Evolutionary conservation across 2,113 vertebrate species (phyloP).

Genomic region (Peromyscus leucopus): DNA sequence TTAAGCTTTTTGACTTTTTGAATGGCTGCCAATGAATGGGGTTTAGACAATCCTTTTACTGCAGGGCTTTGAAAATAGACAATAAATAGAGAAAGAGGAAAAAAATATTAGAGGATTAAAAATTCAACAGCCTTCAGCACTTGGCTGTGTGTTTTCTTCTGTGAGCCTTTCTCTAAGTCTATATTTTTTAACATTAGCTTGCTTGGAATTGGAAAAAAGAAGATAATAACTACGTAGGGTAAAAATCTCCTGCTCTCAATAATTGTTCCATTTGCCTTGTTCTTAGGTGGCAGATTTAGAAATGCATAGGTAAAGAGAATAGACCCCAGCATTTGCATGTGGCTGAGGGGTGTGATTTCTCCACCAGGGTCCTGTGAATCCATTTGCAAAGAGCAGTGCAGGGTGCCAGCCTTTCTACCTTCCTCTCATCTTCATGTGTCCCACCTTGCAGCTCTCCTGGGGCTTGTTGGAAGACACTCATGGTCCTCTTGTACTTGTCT

Average conservation of each 20-base stretch:
- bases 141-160: constrained; percentile 33
- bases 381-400: not conserved
- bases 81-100: constrained; percentile 48
- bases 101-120: constrained; percentile 63
- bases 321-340: rapidly evolving
- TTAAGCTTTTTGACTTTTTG: constrained; percentile 41
- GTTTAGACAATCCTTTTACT: constrained; percentile 56
- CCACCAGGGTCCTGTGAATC: not conserved
- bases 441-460: not conserved
- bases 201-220: not conserved
- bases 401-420: not conserved
- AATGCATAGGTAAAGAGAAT: not conserved
- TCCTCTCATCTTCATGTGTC: not conserved
- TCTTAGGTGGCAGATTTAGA: constrained; percentile 54
- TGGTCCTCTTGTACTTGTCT: not conserved
- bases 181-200: constrained; percentile 48
- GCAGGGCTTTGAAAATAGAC: constrained; percentile 62
- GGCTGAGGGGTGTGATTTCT: not conserved
- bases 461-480: rapidly evolving
- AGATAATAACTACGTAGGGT: not conserved
- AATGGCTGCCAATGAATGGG: constrained; percentile 1
- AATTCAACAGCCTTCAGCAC: constrained; percentile 61
- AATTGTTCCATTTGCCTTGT: not conserved
- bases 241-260: not conserved
- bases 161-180: not conserved